Percentiles rank a stretch among this genome's conserved stretches.
Evolutionary conservation across 2,113 vertebrate species (phyloP).

Genomic region (Craseonycteris thonglongyai): DNA sequence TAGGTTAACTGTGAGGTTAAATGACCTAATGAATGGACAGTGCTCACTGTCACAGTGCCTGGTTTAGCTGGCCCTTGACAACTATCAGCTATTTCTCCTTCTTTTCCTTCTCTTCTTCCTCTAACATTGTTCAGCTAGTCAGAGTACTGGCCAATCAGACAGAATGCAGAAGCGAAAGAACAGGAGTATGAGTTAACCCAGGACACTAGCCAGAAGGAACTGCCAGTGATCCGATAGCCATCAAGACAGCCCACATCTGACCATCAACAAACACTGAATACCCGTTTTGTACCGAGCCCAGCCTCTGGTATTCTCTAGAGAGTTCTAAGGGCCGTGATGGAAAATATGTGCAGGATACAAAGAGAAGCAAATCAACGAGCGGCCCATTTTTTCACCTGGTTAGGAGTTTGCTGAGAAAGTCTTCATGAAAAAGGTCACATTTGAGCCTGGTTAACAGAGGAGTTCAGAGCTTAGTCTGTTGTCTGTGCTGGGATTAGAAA

Average conservation of each 20-base stretch:
- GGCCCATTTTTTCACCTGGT: background rate
- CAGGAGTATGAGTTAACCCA: background rate
- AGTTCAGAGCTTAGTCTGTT: background rate
- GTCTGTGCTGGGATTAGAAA: background rate
- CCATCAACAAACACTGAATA: background rate
- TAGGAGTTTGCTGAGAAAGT: background rate
- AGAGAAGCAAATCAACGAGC: background rate
- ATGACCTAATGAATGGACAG: background rate
- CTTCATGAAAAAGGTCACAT: background rate
- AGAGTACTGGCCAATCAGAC: background rate
- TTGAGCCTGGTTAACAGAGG: background rate
- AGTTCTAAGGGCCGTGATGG: background rate
- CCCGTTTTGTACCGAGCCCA: background rate
- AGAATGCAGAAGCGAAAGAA: background rate
- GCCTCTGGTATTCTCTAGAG: background rate
- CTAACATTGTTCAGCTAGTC: background rate
- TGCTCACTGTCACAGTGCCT: background rate
- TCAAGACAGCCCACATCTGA: background rate
- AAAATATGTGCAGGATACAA: background rate
- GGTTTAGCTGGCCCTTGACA: background rate
- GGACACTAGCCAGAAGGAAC: background rate
- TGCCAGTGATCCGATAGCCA: background rate
- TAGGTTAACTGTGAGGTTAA: background rate
- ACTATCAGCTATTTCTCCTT: background rate
- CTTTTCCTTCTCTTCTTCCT: background rate